phyloP scores from a whole-genome alignment of 2,113 vertebrate genomes.

The Cyphomyrus plagiostoma region DNA sequence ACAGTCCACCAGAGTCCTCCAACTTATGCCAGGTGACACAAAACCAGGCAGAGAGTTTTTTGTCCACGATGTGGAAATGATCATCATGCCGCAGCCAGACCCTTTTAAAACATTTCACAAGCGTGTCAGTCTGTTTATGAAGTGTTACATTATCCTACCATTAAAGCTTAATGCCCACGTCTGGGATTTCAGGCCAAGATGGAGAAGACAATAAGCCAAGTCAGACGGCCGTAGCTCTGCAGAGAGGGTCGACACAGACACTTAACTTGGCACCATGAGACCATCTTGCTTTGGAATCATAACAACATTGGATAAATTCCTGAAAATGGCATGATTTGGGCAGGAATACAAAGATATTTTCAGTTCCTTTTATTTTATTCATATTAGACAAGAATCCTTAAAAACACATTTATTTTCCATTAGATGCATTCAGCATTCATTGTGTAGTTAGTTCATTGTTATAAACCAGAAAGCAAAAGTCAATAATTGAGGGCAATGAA shows the following conservation, averaged over 20 bases:
- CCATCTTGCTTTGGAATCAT: not conserved
- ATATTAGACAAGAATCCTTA: not conserved
- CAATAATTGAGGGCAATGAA: not conserved
- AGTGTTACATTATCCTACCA: not conserved
- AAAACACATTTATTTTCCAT: not conserved
- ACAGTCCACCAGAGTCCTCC: not conserved
- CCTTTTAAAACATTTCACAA: not conserved
- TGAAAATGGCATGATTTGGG: not conserved
- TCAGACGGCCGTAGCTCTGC: not conserved
- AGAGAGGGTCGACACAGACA: not conserved
- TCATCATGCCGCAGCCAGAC: not conserved
- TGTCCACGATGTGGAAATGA: not conserved
- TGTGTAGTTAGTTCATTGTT: not conserved
- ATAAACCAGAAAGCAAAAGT: not conserved
- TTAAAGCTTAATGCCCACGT: slow-evolving; percentile 7
- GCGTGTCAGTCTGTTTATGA: not conserved
- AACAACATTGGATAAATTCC: not conserved
- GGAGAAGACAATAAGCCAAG: not conserved
- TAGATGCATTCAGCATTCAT: not conserved
- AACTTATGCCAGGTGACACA: not conserved
- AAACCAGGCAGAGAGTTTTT: not conserved
- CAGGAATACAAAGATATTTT: not conserved
- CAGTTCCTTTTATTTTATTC: not conserved
- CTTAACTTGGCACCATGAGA: not conserved
- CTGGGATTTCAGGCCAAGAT: not conserved